Conservation (phyloP, 2,113 vertebrate genomes). For the Spizaetus ornatus region DNA sequence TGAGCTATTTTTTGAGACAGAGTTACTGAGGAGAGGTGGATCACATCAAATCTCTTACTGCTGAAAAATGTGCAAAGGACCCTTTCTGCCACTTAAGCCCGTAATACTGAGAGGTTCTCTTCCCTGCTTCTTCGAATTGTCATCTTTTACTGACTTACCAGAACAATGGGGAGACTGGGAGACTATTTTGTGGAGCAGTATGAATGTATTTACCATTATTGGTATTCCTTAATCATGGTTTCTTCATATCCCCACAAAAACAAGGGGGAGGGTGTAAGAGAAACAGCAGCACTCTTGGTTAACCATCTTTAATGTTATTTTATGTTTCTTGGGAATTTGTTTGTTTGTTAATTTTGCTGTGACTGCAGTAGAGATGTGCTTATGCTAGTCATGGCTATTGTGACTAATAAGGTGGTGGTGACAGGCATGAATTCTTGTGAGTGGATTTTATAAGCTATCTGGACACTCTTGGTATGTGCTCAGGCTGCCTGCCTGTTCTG, state of each 20-base stretch:
- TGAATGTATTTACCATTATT: not conserved
- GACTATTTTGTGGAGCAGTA: not conserved
- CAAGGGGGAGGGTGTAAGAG: not conserved
- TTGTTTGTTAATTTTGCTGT: not conserved
- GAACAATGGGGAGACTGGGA: not conserved
- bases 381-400: not conserved
- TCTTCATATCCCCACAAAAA: not conserved
- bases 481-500: not conserved
- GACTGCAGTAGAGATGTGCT: not conserved
- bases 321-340: not conserved
- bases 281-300: not conserved
- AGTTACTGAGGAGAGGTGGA: conserved; percentile 8
- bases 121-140: not conserved
- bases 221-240: not conserved
- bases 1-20: conserved; percentile 17
- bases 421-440: not conserved
- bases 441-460: not conserved
- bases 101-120: not conserved
- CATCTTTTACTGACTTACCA: not conserved
- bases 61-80: not conserved
- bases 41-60: not conserved
- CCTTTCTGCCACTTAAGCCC: not conserved
- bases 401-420: not conserved
- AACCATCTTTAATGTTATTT: not conserved
- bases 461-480: not conserved